Evolutionary conservation across 2,113 vertebrate genomes (phyloP).

Genomic region (Pachypanchax playfairii): DNA sequence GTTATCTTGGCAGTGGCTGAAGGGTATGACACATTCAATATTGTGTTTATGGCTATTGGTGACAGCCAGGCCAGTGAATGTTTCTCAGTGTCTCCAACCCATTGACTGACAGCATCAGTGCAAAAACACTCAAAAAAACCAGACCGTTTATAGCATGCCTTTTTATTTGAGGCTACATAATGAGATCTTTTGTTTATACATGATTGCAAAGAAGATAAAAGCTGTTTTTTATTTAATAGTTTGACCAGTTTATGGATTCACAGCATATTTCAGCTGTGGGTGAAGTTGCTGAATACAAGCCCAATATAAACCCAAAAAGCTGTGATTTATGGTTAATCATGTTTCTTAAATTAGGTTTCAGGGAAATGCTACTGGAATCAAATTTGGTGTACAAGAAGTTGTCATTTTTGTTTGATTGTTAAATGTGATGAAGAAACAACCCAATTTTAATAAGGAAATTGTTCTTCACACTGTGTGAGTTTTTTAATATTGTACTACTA

Average conservation of each 20-base stretch:
- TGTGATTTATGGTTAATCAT: slow-evolving; percentile 51
- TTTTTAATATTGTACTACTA: slow-evolving; percentile 9
- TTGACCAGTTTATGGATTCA: slow-evolving; percentile 31
- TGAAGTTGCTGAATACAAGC: slow-evolving; percentile 39
- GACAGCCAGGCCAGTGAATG: slow-evolving; percentile 61
- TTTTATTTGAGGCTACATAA: slow-evolving; percentile 55
- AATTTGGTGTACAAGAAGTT: slow-evolving; percentile 27
- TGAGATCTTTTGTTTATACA: slow-evolving; percentile 41
- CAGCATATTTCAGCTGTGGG: slow-evolving; percentile 25
- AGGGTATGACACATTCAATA: slow-evolving; percentile 72
- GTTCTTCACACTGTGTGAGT: slow-evolving; percentile 21
- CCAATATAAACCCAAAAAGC: slow-evolving; percentile 44
- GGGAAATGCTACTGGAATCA: slow-evolving; percentile 29
- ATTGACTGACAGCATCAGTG: slow-evolving; percentile 49
- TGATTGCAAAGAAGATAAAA: slow-evolving; percentile 47
- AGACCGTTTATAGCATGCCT: slow-evolving; percentile 53
- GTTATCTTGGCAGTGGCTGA: slow-evolving; percentile 66
- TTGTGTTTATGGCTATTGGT: slow-evolving; percentile 73
- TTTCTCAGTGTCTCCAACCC: slow-evolving; percentile 62
- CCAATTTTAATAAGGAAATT: slow-evolving; percentile 29
- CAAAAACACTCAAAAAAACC: slow-evolving; percentile 52
- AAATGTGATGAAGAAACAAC: slow-evolving; percentile 23
- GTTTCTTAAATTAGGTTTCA: slow-evolving; percentile 34
- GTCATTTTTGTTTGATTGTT: slow-evolving; percentile 22
- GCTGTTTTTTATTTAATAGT: neutral